Evolutionary conservation across 2,888 invertebrate genomes (phyloP), one percentile per base, ranked within the genome.

Genomic region (Lasioglossum figueresi): DNA sequence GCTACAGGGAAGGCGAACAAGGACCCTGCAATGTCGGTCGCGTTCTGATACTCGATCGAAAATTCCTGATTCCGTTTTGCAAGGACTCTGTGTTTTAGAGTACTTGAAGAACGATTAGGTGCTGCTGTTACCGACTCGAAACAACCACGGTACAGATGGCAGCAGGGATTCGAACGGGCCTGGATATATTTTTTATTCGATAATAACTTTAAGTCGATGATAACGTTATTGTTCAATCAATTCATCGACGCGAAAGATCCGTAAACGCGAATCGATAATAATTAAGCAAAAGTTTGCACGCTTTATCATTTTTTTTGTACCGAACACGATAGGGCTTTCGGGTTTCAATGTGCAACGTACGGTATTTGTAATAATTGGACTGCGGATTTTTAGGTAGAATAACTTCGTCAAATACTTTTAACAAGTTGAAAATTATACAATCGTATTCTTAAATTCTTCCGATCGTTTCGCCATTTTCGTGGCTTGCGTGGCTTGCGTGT

Each of bases 21-120:
- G 93, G 93, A 59, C 93, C 93, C 89, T 93, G 93, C 85, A 90
- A 89, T 75, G 73, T 91, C 86, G 93, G 90, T 59, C 82, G 91
- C 2, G 74, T 90, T 23, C 59, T 93, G 16, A 27, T 66, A 8
- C 79, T 93, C 75, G 88, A 92, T 77, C 43, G 31, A n/a, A 83
- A 37, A 48, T 71, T 63, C 19, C 40, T 91, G 14, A 87, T 85
- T 83, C 88, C 93, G 0, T 84, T 48, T 59, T 92, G 93, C 78
- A 85, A 79, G 73, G 82, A 90, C 0, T 5, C 0, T 12, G 1
- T 6, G 1, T 0, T 23, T 10, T 2, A 4, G 34, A 19, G 48
- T 8, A 19, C 6, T 31, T 0, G 37, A 73, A n/a, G 40, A 48
- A 37, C 23, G 45, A 16, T 40, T 59, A 70, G 14, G n/a, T 19